Evolutionary conservation across 2,888 invertebrate genomes (phyloP).

Genomic region (Ferdinandea cuprea): DNA sequence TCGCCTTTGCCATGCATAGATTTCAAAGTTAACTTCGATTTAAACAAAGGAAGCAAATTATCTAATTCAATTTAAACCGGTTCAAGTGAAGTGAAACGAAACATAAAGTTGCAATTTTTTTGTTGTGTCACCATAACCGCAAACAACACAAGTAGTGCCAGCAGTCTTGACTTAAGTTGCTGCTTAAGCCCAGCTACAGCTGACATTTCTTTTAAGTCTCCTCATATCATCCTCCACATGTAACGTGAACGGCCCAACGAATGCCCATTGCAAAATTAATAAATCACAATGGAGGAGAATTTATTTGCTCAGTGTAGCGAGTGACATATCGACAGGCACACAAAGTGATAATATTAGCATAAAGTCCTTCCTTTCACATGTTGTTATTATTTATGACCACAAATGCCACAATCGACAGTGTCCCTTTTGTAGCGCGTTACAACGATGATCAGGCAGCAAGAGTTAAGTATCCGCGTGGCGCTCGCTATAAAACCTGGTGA

Average conservation of each 20-base stretch:
- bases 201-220: constrained; percentile 35
- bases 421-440: constrained; percentile 50
- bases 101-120: constrained; percentile 64
- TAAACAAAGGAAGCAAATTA: background rate
- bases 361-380: constrained; percentile 78
- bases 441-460: constrained; percentile 41
- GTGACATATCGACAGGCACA: constrained; percentile 82
- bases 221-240: background rate
- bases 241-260: background rate
- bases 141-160: constrained; percentile 12
- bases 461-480: constrained; percentile 52
- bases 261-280: constrained; percentile 58
- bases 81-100: constrained; percentile 15
- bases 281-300: constrained; percentile 68
- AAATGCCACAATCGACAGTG: constrained; percentile 38
- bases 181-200: constrained; percentile 19
- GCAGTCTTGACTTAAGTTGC: constrained; percentile 48
- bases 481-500: constrained; percentile 3
- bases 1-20: background rate
- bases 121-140: constrained; percentile 35
- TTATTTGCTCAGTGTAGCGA: constrained; percentile 73
- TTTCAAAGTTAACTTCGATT: background rate
- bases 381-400: constrained; percentile 67
- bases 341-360: constrained; percentile 83
- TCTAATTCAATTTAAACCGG: background rate